Evolutionary conservation across 1,140 invertebrate genomes (phyloP), one percentile per base, ranked within the genome.

Genomic region (Platyscapa corneri): DNA sequence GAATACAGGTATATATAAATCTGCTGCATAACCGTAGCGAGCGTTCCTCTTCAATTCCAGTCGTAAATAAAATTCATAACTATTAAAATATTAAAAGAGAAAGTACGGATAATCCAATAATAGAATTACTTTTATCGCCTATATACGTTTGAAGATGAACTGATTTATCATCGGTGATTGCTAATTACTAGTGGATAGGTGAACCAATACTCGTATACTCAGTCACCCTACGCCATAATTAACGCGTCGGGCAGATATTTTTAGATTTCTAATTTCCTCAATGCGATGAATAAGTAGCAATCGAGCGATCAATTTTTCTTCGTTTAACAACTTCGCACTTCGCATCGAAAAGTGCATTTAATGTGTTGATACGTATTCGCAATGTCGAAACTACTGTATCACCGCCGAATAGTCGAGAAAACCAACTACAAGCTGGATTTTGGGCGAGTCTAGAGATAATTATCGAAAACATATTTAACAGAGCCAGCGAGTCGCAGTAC

Each of bases 391-490:
- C 30, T 34, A 67, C 64, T 10, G 10, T 67, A 3, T n/a, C 3
- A 3, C 30, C 60, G 7, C 10, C 32, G n/a, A 6, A 16, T 5
- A 30, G 32, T n/a, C 30, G 27, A 32, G 16, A 14, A 67, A n/a
- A n/a, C n/a, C n/a, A n/a, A n/a, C n/a, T 46, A 30, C 39, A 49
- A 75, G 72, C n/a, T 23, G 75, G 56, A 70, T 64, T 30, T 42
- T 67, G 46, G 34, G 32, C 67, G 77, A 82, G 82, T 79, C 83
- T n/a, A 86, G 84, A 78, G 88, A 91, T 88, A 89, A 90, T 90
- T 89, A 90, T 86, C 83, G 85, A 83, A 49, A 82, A 86, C 89
- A 89, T 90, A 90, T 91, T 91, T 91, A 89, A 89, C 90, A 90
- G 90, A 84, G 85, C 85, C 88, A 39, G 89, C 88, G 90, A 90